Evolutionary conservation across 2,888 invertebrate genomes (phyloP), one percentile per base, ranked within the genome.

Genomic region (Drosophila testacea): DNA sequence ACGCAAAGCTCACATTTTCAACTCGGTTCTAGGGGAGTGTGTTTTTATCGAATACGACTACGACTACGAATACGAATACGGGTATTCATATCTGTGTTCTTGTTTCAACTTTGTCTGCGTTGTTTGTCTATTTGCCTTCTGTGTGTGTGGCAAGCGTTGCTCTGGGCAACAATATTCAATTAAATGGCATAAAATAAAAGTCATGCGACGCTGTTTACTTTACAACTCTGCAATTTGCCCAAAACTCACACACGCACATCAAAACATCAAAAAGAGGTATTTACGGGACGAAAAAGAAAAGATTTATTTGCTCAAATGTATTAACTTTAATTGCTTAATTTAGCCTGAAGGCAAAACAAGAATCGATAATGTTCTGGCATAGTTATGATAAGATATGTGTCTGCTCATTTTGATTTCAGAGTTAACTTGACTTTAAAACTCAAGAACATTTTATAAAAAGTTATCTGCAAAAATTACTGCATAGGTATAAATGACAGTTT

Each of bases 101-200:
- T 47, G 46, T 9, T 59, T 44, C 11, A 27, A 42, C 22, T 44
- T 3, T 5, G 27, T 27, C 6, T 11, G 44, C 27, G 27, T 51
- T 38, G n/a, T 52, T 28, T 65, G 42, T 51, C 22, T 13, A 39
- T 56, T 62, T 55, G 46, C 38, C 55, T 41, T 59, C 16, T 39
- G 22, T 55, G 36, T 38, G 16, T 27, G 22, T 6, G 11, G 6
- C n/a, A 50, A 60, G 44, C 42, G 82, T 81, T 76, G 76, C 82
- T 71, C 52, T 9, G 6, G 74, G 83, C 74, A 79, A 77, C 81
- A 47, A 72, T 67, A 77, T 75, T 72, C 77, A 73, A 75, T 75
- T 77, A 72, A 82, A 68, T 80, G 74, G 10, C 65, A 63, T 64
- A 65, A 67, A 75, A 64, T 47, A 60, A 74, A 70, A 78, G 73